A percentile compares a stretch with the other conserved stretches of the same genome.
Conservation (phyloP, 2,888 invertebrate genomes). For the Epinotia nisella region DNA sequence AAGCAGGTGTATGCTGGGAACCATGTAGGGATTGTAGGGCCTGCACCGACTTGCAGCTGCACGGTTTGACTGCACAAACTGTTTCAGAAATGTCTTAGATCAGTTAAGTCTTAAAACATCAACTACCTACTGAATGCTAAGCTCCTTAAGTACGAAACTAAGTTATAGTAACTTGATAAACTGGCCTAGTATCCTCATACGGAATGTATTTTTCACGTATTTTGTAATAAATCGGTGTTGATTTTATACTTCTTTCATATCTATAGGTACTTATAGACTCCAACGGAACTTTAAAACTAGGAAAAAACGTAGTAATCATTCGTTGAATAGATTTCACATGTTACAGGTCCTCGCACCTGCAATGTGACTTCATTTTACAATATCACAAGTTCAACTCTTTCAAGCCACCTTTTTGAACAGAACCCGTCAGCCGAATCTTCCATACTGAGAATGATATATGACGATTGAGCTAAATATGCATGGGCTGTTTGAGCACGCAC, state of each 20-base stretch:
- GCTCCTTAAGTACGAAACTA: background rate
- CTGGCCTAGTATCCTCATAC: too few species aligned
- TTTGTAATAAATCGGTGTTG: too few species aligned
- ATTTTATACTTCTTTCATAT: too few species aligned
- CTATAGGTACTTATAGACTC: too few species aligned
- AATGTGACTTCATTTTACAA: background rate
- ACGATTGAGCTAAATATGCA: conserved; percentile 50
- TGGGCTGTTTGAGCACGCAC: conserved; percentile 55
- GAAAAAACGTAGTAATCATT: too few species aligned
- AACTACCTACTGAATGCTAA: background rate
- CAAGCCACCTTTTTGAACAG: conserved; percentile 1
- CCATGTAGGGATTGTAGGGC: conserved; percentile 16
- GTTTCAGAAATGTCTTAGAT: background rate
- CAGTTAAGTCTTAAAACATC: background rate
- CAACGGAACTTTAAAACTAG: too few species aligned
- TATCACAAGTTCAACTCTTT: conserved; percentile 16
- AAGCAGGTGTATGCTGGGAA: conserved; percentile 1
- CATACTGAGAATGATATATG: conserved; percentile 46
- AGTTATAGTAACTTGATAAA: too few species aligned
- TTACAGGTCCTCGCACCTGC: too few species aligned
- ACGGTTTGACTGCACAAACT: background rate
- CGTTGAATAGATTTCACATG: too few species aligned
- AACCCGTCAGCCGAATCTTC: conserved; percentile 26
- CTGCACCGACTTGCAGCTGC: conserved; percentile 5
- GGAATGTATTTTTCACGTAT: too few species aligned